These are phyloP conservation scores for Trichoplusia ni DNA, from an alignment of 1,140 invertebrate genomes.

Conservation along the genomic window DNA sequence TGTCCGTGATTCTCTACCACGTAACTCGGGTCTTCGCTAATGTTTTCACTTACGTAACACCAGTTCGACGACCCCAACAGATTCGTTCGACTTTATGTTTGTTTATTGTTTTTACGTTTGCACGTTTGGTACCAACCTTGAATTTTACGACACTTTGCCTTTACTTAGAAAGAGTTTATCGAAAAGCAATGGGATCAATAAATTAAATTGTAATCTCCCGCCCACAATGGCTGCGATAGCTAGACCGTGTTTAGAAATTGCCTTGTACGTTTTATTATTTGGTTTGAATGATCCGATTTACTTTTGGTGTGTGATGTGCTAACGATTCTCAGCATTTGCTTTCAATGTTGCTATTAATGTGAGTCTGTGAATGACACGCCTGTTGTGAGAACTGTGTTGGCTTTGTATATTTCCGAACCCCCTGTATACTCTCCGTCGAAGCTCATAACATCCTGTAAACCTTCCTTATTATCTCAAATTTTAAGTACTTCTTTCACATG, in stretches of 20 bases:
- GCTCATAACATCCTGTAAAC: no score
- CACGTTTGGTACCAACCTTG: slow-evolving; percentile 12
- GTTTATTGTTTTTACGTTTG: slow-evolving; percentile 27
- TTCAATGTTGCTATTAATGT: not conserved
- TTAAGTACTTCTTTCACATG: no score
- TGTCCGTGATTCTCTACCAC: not conserved
- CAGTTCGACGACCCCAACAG: slow-evolving; percentile 14
- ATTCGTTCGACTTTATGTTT: slow-evolving; percentile 5
- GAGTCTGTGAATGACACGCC: no score
- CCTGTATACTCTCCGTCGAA: no score
- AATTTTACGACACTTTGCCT: slow-evolving; percentile 2
- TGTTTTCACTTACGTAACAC: slow-evolving; percentile 25
- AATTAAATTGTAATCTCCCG: not conserved
- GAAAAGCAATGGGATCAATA: not conserved
- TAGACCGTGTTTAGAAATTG: not conserved
- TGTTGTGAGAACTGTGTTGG: no score
- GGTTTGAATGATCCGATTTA: not conserved
- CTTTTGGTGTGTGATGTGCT: not conserved
- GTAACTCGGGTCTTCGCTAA: slow-evolving; percentile 19
- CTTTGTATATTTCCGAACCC: no score
- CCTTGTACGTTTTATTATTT: not conserved
- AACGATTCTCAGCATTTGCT: not conserved
- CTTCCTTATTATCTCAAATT: no score
- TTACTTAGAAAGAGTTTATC: not conserved
- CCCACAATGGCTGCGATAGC: slow-evolving; percentile 1